phyloP scores from a whole-genome alignment of 1,140 invertebrate species.

The Psix sp. region DNA sequence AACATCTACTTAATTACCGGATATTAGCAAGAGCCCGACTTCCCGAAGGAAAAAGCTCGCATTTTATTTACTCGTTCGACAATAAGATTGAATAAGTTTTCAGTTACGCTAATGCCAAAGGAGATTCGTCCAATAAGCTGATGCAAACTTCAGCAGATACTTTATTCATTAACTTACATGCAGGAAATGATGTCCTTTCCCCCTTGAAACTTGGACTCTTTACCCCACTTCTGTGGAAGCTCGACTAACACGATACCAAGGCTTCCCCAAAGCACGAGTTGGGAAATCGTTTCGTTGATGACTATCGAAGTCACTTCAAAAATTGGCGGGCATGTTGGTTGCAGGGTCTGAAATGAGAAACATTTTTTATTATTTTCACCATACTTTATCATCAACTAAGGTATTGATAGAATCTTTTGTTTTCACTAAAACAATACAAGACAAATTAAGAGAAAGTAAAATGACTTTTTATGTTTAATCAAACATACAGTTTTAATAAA shows the following conservation, averaged over 20 bases:
- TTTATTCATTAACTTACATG: constrained; percentile 66
- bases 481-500: no score
- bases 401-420: no score
- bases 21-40: constrained; percentile 68
- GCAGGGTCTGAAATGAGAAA: constrained; percentile 67
- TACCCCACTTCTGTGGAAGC: constrained; percentile 76
- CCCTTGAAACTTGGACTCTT: constrained; percentile 70
- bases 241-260: constrained; percentile 73
- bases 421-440: no score
- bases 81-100: constrained; percentile 54
- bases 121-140: constrained; percentile 21
- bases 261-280: constrained; percentile 72
- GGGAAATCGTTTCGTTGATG: constrained; percentile 74
- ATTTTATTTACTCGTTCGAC: constrained; percentile 48
- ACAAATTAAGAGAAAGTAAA: no score
- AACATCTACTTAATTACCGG: constrained; percentile 74
- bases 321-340: constrained; percentile 72
- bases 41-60: constrained; percentile 36
- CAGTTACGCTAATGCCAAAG: no score
- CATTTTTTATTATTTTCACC: background rate
- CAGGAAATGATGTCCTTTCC: constrained; percentile 69
- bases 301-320: constrained; percentile 74
- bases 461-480: no score
- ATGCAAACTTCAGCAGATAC: constrained; percentile 14
- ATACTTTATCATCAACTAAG: no score